These are phyloP conservation scores for Sturnira hondurensis DNA, from an alignment of 2,113 vertebrate genomes.

Conservation along the genomic window DNA sequence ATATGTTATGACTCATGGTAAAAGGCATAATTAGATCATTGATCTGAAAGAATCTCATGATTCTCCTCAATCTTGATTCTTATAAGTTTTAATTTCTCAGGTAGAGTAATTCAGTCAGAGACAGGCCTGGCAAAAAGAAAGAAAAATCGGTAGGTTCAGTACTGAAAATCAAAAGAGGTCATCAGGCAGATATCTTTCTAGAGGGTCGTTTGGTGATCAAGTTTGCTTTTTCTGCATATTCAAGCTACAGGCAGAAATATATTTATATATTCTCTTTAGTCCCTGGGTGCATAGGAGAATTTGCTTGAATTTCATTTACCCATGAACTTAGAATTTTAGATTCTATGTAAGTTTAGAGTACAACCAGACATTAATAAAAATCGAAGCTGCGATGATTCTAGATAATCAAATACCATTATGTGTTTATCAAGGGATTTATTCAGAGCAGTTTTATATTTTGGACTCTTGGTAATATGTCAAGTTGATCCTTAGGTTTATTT, in stretches of 20 bases:
- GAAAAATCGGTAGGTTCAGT: not conserved
- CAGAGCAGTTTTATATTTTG: not conserved
- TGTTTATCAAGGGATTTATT: not conserved
- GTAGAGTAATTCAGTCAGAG: not conserved
- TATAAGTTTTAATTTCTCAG: constrained; percentile 33
- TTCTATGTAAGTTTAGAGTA: not conserved
- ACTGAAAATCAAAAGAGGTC: not conserved
- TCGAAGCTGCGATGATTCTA: not conserved
- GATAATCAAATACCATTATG: not conserved
- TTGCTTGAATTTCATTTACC: not conserved
- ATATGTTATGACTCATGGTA: not conserved
- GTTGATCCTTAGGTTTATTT: not conserved
- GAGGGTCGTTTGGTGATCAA: not conserved
- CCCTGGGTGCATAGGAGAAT: not conserved
- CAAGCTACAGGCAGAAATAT: not conserved
- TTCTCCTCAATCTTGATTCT: not conserved
- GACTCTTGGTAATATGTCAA: not conserved
- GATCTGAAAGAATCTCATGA: not conserved
- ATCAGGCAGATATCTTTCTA: not conserved
- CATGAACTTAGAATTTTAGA: not conserved
- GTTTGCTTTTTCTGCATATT: not conserved
- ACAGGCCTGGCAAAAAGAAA: not conserved
- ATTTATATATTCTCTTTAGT: not conserved
- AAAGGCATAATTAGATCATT: not conserved
- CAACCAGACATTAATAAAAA: not conserved